Conservation (phyloP, 92 coral and sea anemone genomes). For the Zoanthus sansibaricus region DNA sequence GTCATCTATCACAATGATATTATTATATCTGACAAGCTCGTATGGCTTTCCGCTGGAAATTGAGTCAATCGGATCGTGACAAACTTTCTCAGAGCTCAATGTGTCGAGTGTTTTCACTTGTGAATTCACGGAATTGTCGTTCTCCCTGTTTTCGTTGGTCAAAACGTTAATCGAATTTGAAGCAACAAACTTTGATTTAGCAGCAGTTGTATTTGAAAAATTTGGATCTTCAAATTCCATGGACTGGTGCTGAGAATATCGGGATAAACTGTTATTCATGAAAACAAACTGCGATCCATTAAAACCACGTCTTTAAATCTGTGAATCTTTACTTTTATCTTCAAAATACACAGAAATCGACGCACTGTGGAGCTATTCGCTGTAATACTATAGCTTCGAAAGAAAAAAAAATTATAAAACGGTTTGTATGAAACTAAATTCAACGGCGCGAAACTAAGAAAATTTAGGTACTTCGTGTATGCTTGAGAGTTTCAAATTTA, state of each 20-base stretch:
- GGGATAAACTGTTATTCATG: too few relatives aligned
- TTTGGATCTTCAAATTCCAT: slow-evolving; percentile 14
- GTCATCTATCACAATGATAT: neutral
- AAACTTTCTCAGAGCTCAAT: slow-evolving; percentile 24
- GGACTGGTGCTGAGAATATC: neutral
- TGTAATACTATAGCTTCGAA: neutral
- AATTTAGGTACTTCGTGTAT: slow-evolving; percentile 9
- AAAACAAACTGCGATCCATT: neutral
- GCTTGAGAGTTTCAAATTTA: neutral
- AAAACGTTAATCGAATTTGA: neutral
- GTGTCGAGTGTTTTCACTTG: slow-evolving; percentile 11
- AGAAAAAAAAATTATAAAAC: neutral
- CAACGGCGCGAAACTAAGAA: neutral
- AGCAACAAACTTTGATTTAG: slow-evolving; percentile 9
- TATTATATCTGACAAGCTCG: neutral
- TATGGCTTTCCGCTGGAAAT: neutral
- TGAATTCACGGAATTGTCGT: neutral
- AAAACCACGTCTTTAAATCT: too few relatives aligned
- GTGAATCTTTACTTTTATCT: too few relatives aligned
- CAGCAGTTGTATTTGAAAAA: neutral
- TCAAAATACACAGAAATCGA: too few relatives aligned
- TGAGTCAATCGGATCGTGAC: neutral
- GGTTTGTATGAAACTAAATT: too few relatives aligned
- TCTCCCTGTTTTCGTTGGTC: neutral
- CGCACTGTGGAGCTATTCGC: neutral